Conservation (phyloP, 2,888 invertebrate species). For the Uloborus plumipes region DNA sequence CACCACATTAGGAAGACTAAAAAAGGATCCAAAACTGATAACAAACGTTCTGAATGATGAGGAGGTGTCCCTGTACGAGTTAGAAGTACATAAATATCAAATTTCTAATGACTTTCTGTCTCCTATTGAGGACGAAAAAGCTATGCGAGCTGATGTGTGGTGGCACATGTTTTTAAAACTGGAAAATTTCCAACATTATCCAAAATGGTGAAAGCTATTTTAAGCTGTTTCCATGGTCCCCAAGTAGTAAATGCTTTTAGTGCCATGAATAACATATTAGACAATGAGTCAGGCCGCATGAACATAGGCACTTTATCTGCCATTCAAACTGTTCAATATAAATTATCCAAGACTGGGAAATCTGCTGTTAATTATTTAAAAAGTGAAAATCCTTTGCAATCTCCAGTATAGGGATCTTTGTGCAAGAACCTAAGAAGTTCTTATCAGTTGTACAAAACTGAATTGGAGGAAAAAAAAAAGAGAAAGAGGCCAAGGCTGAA, state of each 20-base stretch:
- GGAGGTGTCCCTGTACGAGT: not conserved
- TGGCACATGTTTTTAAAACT: not conserved
- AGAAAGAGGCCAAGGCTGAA: too few species aligned
- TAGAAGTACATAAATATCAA: not conserved
- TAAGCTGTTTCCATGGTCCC: too few species aligned
- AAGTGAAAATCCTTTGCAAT: too few species aligned
- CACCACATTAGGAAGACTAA: not conserved
- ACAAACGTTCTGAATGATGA: not conserved
- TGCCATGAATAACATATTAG: not conserved
- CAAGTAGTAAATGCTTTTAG: not conserved
- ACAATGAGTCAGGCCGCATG: not conserved
- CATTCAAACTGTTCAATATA: too few species aligned
- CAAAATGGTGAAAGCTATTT: not conserved
- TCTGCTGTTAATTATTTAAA: too few species aligned
- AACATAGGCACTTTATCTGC: not conserved
- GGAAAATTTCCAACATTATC: not conserved
- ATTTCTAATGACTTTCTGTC: not conserved
- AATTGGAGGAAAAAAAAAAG: too few species aligned
- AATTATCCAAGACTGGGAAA: too few species aligned
- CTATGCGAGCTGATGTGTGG: not conserved
- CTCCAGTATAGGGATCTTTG: too few species aligned
- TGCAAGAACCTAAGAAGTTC: too few species aligned
- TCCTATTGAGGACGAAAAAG: not conserved
- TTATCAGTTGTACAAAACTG: too few species aligned
- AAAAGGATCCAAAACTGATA: not conserved